Base-by-base conservation (phyloP, 2,797 vertebrate species). In the Odontamblyopus lacepedii region DNA sequence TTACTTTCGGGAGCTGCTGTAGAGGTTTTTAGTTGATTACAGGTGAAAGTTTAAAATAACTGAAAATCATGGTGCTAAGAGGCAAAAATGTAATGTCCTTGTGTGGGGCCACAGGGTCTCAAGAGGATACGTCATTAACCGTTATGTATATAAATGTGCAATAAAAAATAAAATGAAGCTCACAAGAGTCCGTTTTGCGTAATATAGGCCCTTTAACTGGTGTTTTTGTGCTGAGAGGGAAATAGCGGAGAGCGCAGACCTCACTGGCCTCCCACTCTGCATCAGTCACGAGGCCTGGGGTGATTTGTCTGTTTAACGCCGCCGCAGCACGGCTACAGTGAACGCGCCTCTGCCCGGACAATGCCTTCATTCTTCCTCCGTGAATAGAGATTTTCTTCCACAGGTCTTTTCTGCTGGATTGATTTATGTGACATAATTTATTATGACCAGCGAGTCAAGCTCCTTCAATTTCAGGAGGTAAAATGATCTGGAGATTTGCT, bases 341-440 rank as follows among this genome's bases (percentile, higher is more conserved):
- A 15, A 48, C 32, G 79, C 88, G 87, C 84, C 76, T 74, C 87
- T 63, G 83, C 70, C 72, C 80, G 81, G 84, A 92, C 92, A 92
- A 92, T 91, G 85, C 74, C 19, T 85, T 86, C 88, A 91, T 92
- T 92, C 90, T 92, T 88, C 85, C 78, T 74, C 85, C 76, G 60
- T 91, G 88, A 92, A 91, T 87, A 78, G 88, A 85, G 77, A 90
- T 91, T 91, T 91, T 88, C 81, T 88, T 86, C 82, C 76, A 77
- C 77, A 6, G 82, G 74, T 74, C 76, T 30, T 76, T 79, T 81
- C 68, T 67, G 30, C 70, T 3, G 50, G 84, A 92, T 91, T 93
- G 88, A 92, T 91, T 90, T 87, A 88, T 88, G 83, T 85, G 90
- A 92, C 88, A 90, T 89, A 87, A 90, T 89, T 91, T 89, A 88